A percentile compares a stretch with the other conserved stretches of the same genome.
phyloP scores from a whole-genome alignment of 2,113 vertebrate species.

The Mobula birostris region DNA sequence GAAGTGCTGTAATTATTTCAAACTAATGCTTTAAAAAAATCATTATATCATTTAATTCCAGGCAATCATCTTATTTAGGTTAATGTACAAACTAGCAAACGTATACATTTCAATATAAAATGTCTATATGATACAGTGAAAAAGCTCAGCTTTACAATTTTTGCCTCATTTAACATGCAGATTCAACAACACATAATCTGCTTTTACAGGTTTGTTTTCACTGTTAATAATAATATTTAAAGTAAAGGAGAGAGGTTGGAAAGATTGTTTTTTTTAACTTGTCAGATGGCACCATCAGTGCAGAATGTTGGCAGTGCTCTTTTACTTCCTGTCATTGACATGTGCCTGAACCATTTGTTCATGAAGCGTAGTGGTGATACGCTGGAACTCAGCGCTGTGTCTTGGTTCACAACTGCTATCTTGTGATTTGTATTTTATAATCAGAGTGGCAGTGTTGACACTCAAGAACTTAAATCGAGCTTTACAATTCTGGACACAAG shows the following conservation, averaged over 20 bases:
- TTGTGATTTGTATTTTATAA: not conserved
- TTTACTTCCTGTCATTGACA: slow-evolving; percentile 9
- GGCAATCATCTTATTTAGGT: not conserved
- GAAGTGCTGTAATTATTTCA: slow-evolving; percentile 14
- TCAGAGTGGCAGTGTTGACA: not conserved
- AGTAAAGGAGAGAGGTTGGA: too few relatives aligned
- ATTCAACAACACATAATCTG: too few relatives aligned
- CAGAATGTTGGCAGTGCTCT: not conserved
- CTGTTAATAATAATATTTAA: too few relatives aligned
- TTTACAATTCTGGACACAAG: not conserved
- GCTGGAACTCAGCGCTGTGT: not conserved
- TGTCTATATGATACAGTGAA: not conserved
- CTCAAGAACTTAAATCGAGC: not conserved
- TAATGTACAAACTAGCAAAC: not conserved
- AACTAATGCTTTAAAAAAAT: not conserved
- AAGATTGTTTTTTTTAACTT: not conserved
- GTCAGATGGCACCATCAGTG: not conserved
- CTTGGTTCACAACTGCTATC: not conserved
- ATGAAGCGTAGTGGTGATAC: not conserved
- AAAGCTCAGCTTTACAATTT: too few relatives aligned
- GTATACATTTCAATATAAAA: not conserved
- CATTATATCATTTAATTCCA: not conserved
- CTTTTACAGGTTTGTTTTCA: too few relatives aligned
- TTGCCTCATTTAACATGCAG: too few relatives aligned
- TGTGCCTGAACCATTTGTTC: slow-evolving; percentile 16